These are phyloP conservation scores for Corythucha ciliata DNA, from an alignment of 2,888 invertebrate genomes.

Conservation along the genomic window DNA sequence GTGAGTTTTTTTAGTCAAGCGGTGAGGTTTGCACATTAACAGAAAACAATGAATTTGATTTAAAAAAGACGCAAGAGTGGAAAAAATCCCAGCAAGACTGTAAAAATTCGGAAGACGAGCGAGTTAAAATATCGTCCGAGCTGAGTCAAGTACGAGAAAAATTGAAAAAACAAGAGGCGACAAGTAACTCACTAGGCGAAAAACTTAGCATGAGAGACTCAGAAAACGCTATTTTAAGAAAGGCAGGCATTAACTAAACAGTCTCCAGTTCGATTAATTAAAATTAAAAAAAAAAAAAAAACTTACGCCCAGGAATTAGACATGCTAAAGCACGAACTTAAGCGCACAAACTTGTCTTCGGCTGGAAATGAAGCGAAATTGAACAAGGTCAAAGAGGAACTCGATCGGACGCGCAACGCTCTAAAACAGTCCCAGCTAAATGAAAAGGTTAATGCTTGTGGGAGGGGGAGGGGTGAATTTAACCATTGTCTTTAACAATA, in stretches of 20 bases:
- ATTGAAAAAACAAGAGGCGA: constrained; percentile 26
- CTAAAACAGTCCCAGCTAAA: constrained; percentile 26
- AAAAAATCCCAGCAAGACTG: constrained; percentile 23
- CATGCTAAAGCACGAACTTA: constrained; percentile 26
- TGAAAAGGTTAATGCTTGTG: constrained; percentile 23
- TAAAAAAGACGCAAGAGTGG: constrained; percentile 23
- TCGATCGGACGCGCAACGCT: constrained; percentile 17
- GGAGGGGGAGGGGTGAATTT: no score
- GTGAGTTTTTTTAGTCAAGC: not conserved
- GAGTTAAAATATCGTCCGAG: constrained; percentile 18
- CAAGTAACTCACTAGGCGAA: constrained; percentile 12
- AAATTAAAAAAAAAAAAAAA: not conserved
- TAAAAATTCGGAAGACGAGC: constrained; percentile 24
- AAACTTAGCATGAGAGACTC: constrained; percentile 27
- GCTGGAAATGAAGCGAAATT: constrained; percentile 24
- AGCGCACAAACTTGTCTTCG: constrained; percentile 17
- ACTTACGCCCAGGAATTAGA: constrained; percentile 24
- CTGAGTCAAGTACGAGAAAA: constrained; percentile 23
- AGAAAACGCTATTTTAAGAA: constrained; percentile 24
- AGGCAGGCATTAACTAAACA: constrained; percentile 9
- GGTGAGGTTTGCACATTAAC: not conserved
- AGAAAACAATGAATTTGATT: not conserved
- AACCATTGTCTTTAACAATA: not conserved
- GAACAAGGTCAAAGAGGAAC: constrained; percentile 27
- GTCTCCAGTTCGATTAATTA: not conserved